Base-by-base conservation (phyloP, 2,113 vertebrate genomes). In the Dasyornis broadbenti region DNA sequence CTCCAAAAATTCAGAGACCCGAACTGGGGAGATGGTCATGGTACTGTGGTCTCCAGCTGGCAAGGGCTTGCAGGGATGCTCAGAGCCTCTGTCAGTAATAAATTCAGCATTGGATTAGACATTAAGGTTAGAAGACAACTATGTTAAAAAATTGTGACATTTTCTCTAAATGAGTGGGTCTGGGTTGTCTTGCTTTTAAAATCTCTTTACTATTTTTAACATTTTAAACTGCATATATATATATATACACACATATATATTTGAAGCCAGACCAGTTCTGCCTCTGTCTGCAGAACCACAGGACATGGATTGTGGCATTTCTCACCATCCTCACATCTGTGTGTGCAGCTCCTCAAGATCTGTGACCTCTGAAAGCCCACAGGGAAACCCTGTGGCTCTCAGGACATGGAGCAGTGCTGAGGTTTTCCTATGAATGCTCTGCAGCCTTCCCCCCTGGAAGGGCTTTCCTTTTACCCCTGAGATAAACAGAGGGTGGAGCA, bases 221-320 rank as follows among this genome's bases (percentile, higher is more conserved):
- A 26, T 56, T 80, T 47, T 28, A 44, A 91, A 80, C 31, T 11
- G 2, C 39, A 21, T 20, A 14, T 52, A n/a, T 8, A 44, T 50
- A 24, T 18, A 12, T 50, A 14, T 31, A 39, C 33, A 10, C 40
- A 10, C 40, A 40, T 40, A 13, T 40, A 18, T 15, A 27, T 64
- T 66, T 76, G 59, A 92, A 82, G 42, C 13, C 37, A 69, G 42
- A 82, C 3, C 16, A 24, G 26, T 70, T 82, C 71, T 92, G 35
- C 24, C n/a, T 54, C 22, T 66, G 11, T 33, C n/a, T 65, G 75
- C 35, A 50, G 75, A 69, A 19, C n/a, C n/a, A 24, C 0, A 0
- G 42, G 57, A 26, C 1, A 0, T 0, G 6, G 23, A 28, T 30
- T 26, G 37, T 26, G 2, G 2, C 50, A 54, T 64, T 86, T 77